These are phyloP conservation scores for Zhuqinia jingwanae DNA, from an alignment of 2,888 invertebrate genomes.

Conservation along the genomic window DNA sequence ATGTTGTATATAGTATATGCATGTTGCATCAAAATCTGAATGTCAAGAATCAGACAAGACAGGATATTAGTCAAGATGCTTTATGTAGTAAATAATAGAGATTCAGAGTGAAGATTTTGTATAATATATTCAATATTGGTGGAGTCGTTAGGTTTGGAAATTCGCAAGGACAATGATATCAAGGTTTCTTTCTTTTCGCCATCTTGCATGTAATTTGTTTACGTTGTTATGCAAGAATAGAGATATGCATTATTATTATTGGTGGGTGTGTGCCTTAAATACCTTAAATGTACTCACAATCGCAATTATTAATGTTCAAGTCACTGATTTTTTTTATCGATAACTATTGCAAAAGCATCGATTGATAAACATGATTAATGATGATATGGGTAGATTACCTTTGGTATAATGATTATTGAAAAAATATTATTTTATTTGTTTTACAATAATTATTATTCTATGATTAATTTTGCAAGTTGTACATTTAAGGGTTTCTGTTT, in stretches of 20 bases:
- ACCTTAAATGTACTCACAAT: not conserved
- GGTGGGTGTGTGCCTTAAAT: not conserved
- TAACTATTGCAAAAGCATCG: not conserved
- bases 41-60: not conserved
- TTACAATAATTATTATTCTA: too few species aligned
- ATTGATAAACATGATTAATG: not conserved
- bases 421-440: too few species aligned
- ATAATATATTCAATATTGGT: too few species aligned
- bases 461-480: too few species aligned
- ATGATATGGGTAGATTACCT: not conserved
- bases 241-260: not conserved
- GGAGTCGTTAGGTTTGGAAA: too few species aligned
- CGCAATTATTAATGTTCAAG: not conserved
- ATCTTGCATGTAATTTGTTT: constrained; percentile 4
- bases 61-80: not conserved
- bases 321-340: not conserved
- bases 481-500: too few species aligned
- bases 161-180: not conserved
- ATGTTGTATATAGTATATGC: not conserved
- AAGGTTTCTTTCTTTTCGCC: not conserved
- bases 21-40: not conserved
- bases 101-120: too few species aligned
- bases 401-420: too few species aligned
- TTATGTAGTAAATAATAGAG: too few species aligned
- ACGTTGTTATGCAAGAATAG: constrained; percentile 20